Base-by-base conservation (phyloP, 2,888 invertebrate genomes). In the Agonopterix subpropinquella region DNA sequence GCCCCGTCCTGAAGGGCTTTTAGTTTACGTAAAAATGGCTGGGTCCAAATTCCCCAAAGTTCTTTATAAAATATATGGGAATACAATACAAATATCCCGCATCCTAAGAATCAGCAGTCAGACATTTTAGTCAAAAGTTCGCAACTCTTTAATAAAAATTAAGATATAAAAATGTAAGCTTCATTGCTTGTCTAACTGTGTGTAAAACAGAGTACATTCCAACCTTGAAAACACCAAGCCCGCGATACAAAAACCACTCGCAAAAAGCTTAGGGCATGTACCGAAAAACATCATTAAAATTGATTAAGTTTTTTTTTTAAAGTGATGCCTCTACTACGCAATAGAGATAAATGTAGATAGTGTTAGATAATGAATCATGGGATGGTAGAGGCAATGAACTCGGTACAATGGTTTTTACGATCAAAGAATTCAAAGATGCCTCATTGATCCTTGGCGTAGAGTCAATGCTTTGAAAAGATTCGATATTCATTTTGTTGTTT, bases 281-380 rank as follows among this genome's bases (percentile, higher is more conserved):
- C 62, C 72, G 65, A 70, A 73, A 70, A 73, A 70, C 73, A 67
- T 71, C 67, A 71, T 73, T 67, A 65, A 65, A 65, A 77, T 76
- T 74, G 73, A 78, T 76, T 74, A 76, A 61, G 54, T 75, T 80
- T 76, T 80, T 82, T 77, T 66, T 62, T n/a, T 42, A 41, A 41
- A 51, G 56, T 48, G 47, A 56, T 58, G 56, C 56, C 58, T 64
- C 65, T 60, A 57, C 57, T 63, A 57, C 52, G 53, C 47, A 50
- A 50, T 47, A 48, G 63, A 70, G 77, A 78, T 79, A 75, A 72
- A 77, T 71, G 62, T 54, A 47, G 54, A 51, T 55, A 50, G 55
- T 56, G 56, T 50, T 56, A 61, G 57, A 63, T 62, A 58, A 62
- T 78, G 78, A 77, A 72, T 74, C 78, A 74, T 58, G 59, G 55